A percentile compares a stretch with the other conserved stretches of the same genome.
Conservation (phyloP, 30 jellyfish, hydroid and myxozoan species). For the Turritopsis dohrnii region DNA sequence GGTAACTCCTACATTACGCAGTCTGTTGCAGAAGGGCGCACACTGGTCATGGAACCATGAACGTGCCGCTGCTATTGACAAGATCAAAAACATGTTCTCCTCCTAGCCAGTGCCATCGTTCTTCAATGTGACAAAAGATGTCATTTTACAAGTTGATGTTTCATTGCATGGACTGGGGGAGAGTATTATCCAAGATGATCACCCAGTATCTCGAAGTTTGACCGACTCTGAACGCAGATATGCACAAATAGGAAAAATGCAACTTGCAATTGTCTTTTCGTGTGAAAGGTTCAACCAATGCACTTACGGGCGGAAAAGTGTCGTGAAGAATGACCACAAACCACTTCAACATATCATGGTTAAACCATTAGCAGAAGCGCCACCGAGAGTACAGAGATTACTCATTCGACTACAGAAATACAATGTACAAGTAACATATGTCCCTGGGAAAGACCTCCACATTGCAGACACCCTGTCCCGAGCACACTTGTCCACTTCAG, state of each 20-base stretch:
- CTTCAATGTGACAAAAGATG: too few relatives aligned
- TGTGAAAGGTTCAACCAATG: slow-evolving; percentile 35
- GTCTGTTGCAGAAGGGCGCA: too few relatives aligned
- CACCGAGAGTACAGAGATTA: slow-evolving; percentile 37
- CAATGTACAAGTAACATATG: slow-evolving; percentile 28
- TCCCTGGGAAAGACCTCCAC: slow-evolving; percentile 50
- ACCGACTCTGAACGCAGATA: too few relatives aligned
- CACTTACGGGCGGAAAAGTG: slow-evolving; percentile 24
- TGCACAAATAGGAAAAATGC: slow-evolving; percentile 49
- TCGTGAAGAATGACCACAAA: slow-evolving; percentile 25
- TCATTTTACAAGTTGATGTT: too few relatives aligned
- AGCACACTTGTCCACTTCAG: slow-evolving; percentile 24
- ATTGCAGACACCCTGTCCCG: slow-evolving; percentile 41
- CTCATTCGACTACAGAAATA: slow-evolving; percentile 34
- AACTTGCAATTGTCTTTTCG: slow-evolving; percentile 39
- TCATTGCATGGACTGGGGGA: too few relatives aligned
- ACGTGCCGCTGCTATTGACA: too few relatives aligned
- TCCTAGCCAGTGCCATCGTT: too few relatives aligned
- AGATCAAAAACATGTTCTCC: too few relatives aligned
- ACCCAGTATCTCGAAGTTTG: slow-evolving; percentile 57
- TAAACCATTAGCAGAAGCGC: slow-evolving; percentile 28
- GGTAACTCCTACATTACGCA: too few relatives aligned
- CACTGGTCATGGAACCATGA: too few relatives aligned
- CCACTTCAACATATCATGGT: slow-evolving; percentile 30
- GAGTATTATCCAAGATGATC: slow-evolving; percentile 17